Evolutionary conservation across 2,113 vertebrate species (phyloP).

Genomic region (Seriola dumerili): DNA sequence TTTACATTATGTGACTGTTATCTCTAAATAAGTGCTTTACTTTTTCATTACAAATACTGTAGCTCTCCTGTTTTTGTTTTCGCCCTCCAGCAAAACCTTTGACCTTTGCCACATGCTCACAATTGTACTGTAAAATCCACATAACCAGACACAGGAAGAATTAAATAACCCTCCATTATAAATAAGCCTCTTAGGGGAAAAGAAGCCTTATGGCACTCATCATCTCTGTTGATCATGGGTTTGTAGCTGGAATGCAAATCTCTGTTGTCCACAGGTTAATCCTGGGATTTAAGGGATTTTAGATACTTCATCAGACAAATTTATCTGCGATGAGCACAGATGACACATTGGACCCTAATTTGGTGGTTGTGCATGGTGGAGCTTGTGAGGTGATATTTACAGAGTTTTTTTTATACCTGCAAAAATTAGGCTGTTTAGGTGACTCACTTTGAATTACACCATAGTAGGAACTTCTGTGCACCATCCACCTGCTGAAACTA

Average conservation of each 20-base stretch:
- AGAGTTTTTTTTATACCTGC: neutral
- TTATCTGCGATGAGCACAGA: conserved; percentile 36
- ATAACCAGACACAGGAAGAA: conserved; percentile 31
- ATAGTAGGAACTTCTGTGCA: neutral
- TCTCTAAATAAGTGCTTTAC: neutral
- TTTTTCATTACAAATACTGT: neutral
- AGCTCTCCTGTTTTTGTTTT: neutral
- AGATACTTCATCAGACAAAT: conserved; percentile 44
- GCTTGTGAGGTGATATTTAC: conserved; percentile 9
- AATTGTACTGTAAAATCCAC: conserved; percentile 43
- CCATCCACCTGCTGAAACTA: neutral
- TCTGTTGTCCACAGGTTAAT: conserved; percentile 66
- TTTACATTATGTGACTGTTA: neutral
- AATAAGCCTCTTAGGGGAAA: conserved; percentile 61
- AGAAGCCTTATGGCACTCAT: conserved; percentile 60
- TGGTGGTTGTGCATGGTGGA: conserved; percentile 25
- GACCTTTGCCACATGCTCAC: neutral
- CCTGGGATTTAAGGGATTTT: conserved; percentile 62
- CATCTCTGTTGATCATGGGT: conserved; percentile 56
- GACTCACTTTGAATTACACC: neutral
- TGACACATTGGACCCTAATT: conserved; percentile 58
- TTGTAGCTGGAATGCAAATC: conserved; percentile 53
- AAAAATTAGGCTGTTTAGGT: neutral
- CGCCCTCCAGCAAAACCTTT: neutral
- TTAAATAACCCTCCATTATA: conserved; percentile 55